Conservation (phyloP, 2,888 invertebrate species). For the Poecilus cupreus region DNA sequence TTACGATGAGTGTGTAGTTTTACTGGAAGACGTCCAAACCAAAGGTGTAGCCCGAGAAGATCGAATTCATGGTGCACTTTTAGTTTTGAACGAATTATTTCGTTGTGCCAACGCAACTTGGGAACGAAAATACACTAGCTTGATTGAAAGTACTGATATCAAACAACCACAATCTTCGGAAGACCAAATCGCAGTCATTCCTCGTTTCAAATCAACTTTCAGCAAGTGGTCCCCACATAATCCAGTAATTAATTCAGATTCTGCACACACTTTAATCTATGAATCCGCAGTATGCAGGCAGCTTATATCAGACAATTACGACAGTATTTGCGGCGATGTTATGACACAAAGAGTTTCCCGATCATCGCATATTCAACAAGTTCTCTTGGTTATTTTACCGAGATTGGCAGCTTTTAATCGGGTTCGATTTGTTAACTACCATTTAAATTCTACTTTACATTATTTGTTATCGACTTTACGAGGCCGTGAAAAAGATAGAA, state of each 20-base stretch:
- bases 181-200: constrained; percentile 62
- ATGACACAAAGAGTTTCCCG: constrained; percentile 85
- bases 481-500: constrained; percentile 89
- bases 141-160: constrained; percentile 75
- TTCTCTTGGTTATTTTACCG: constrained; percentile 90
- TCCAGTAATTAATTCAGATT: constrained; percentile 73
- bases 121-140: constrained; percentile 86
- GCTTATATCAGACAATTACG: constrained; percentile 88
- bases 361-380: constrained; percentile 89
- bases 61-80: constrained; percentile 91
- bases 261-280: constrained; percentile 78
- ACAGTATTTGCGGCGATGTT: constrained; percentile 85
- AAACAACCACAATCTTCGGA: constrained; percentile 64
- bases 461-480: constrained; percentile 86
- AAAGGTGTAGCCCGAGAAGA: constrained; percentile 91
- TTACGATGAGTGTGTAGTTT: constrained; percentile 90
- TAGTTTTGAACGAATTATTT: constrained; percentile 95
- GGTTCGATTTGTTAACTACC: constrained; percentile 84
- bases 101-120: constrained; percentile 92
- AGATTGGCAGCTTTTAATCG: constrained; percentile 95
- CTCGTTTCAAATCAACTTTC: constrained; percentile 73
- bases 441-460: constrained; percentile 84
- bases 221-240: constrained; percentile 68
- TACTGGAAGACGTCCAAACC: constrained; percentile 84
- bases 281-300: constrained; percentile 92